Conservation (phyloP, 2,888 invertebrate species). For the Euproctis similis region DNA sequence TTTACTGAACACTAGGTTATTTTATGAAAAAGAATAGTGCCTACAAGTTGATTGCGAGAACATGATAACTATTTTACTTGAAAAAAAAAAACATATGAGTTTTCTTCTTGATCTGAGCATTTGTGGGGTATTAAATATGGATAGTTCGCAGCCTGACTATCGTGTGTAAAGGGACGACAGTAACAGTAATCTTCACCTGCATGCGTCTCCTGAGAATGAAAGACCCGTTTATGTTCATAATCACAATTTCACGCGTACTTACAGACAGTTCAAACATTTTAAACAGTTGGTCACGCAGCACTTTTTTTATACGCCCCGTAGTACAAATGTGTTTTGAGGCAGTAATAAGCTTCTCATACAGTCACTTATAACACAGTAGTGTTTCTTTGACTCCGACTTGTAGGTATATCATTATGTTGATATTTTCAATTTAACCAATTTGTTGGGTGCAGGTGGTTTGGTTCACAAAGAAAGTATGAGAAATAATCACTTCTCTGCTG, state of each 20-base stretch:
- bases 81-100: no score
- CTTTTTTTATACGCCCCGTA: slow-evolving; percentile 37
- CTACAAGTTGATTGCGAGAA: no score
- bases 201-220: slow-evolving; percentile 28
- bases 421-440: background rate
- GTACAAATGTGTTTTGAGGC: slow-evolving; percentile 18
- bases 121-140: no score
- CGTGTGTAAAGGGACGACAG: background rate
- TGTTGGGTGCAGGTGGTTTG: background rate
- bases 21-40: no score
- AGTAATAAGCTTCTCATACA: slow-evolving; percentile 9
- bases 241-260: slow-evolving; percentile 68
- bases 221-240: slow-evolving; percentile 53
- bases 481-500: no score
- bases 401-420: background rate
- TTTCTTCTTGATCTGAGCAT: background rate
- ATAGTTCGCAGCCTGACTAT: background rate
- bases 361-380: background rate
- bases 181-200: slow-evolving; percentile 15
- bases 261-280: slow-evolving; percentile 56
- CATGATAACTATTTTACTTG: no score
- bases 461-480: no score
- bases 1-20: no score
- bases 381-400: background rate
- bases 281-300: slow-evolving; percentile 60